Evolutionary conservation across 92 coral and sea anemone genomes (phyloP).

Genomic region (Diadumene lineata): DNA sequence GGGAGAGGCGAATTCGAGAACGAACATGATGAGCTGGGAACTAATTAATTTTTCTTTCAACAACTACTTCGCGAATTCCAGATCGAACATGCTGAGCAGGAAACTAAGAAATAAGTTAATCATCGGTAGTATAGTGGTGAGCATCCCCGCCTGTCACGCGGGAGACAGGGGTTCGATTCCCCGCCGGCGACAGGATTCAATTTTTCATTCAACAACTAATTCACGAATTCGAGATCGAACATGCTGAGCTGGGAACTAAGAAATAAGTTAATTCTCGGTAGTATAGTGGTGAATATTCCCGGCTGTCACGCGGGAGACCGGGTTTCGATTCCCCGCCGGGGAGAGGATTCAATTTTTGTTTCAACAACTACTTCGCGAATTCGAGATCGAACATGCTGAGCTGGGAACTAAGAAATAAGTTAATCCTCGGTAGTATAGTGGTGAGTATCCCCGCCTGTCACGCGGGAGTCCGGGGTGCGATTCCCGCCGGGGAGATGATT

Average conservation of each 20-base stretch:
- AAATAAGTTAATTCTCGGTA: slow-evolving; percentile 58
- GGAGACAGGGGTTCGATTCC: slow-evolving; percentile 99
- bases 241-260: background rate
- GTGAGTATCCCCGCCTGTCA: slow-evolving; percentile 97
- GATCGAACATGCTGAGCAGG: background rate
- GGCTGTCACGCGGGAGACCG: slow-evolving; percentile 99
- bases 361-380: background rate
- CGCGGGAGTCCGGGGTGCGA: slow-evolving; percentile 96
- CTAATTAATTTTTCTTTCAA: too few relatives aligned
- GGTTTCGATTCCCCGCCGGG: slow-evolving; percentile 13
- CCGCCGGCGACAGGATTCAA: slow-evolving; percentile 81
- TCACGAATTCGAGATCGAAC: background rate
- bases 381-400: too few relatives aligned
- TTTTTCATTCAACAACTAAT: background rate
- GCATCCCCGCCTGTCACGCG: slow-evolving; percentile 99
- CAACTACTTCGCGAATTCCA: too few relatives aligned
- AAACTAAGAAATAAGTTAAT: background rate
- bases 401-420: background rate
- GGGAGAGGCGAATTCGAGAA: too few relatives aligned
- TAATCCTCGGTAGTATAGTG: slow-evolving; percentile 78
- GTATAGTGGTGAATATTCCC: slow-evolving; percentile 98
- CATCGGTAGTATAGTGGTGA: slow-evolving; percentile 97
- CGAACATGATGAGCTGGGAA: too few relatives aligned
- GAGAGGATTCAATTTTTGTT: background rate
- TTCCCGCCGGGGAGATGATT: slow-evolving; percentile 84